A percentile compares a stretch with the other conserved stretches of the same genome.
Evolutionary conservation across 2,888 invertebrate species (phyloP).

Genomic region (Lepeophtheirus nordmannii): DNA sequence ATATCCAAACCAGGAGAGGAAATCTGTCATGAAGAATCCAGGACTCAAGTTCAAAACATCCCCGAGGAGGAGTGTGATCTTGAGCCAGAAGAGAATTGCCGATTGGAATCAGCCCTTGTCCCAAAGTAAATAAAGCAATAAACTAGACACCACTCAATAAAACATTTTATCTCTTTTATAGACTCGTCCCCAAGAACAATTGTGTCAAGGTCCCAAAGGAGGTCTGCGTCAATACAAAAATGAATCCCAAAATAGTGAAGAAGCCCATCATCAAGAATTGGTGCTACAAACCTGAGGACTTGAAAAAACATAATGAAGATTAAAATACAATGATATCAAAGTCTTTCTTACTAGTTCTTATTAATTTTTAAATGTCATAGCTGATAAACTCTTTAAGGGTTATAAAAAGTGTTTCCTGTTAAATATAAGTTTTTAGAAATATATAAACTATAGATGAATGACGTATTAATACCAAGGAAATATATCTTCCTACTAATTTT

Average conservation of each 20-base stretch:
- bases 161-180: not conserved
- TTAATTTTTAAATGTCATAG: too few species aligned
- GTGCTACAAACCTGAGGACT: not conserved
- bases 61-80: not conserved
- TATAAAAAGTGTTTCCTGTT: too few species aligned
- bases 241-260: not conserved
- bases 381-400: too few species aligned
- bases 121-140: not conserved
- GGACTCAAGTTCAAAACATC: not conserved
- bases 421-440: too few species aligned
- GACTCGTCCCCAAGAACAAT: not conserved
- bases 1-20: not conserved
- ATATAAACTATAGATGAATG: too few species aligned
- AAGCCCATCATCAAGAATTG: not conserved
- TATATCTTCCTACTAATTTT: too few species aligned
- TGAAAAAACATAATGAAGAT: not conserved
- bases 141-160: too few species aligned
- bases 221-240: not conserved
- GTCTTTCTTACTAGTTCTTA: too few species aligned
- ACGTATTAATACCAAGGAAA: too few species aligned
- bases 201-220: conserved; percentile 2
- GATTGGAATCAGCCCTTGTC: not conserved
- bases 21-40: not conserved
- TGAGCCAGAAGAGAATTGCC: not conserved
- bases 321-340: not conserved